phyloP scores from a whole-genome alignment of 64 coral and sea anemone species.

The Pocillopora damicornis region DNA sequence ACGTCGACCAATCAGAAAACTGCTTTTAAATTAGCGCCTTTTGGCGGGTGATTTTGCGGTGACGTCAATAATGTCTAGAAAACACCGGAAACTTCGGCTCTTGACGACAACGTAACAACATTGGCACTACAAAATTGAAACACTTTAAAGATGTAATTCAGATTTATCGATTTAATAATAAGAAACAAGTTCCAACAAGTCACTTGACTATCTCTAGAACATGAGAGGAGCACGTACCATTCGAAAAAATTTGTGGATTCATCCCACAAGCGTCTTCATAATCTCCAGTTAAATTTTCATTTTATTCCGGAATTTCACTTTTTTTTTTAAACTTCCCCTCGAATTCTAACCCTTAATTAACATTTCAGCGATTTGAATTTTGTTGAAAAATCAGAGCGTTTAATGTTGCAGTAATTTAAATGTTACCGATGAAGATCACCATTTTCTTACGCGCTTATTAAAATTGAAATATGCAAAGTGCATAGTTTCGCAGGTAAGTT shows the following conservation, averaged over 20 bases:
- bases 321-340: not conserved
- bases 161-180: not conserved
- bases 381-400: not conserved
- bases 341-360: too few relatives aligned
- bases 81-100: conserved; percentile 9
- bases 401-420: not conserved
- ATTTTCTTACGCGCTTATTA: not conserved
- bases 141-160: not conserved
- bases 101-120: not conserved
- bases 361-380: too few relatives aligned
- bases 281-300: too few relatives aligned
- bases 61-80: conserved; percentile 36
- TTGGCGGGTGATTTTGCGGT: conserved; percentile 3
- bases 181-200: not conserved
- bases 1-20: not conserved
- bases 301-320: too few relatives aligned
- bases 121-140: not conserved
- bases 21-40: conserved; percentile 6
- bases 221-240: not conserved
- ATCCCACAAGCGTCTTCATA: not conserved
- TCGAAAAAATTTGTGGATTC: not conserved
- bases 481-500: not conserved
- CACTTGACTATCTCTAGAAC: conserved; percentile 9
- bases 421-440: not conserved
- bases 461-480: not conserved